These are phyloP conservation scores for Tychaedon coryphoeus DNA, from an alignment of 2,113 vertebrate species.

Conservation along the genomic window DNA sequence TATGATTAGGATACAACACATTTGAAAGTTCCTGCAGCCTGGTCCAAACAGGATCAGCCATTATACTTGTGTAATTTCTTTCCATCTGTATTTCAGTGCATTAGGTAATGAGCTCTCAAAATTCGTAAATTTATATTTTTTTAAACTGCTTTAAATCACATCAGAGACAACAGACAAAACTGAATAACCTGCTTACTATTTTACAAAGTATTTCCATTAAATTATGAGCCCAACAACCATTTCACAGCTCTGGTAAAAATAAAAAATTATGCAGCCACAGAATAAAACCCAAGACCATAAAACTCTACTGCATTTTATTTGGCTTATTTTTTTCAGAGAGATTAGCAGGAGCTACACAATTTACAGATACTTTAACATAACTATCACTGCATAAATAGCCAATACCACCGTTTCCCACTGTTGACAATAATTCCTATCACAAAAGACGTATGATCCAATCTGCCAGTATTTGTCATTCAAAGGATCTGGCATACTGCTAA, in stretches of 20 bases:
- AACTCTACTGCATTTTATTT: background rate
- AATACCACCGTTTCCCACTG: background rate
- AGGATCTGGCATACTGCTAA: background rate
- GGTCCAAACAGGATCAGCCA: background rate
- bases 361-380: slow-evolving; percentile 21
- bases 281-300: slow-evolving; percentile 18
- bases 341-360: background rate
- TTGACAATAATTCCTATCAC: background rate
- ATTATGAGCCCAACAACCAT: slow-evolving; percentile 2
- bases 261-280: background rate
- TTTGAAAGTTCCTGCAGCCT: background rate
- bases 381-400: background rate
- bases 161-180: background rate
- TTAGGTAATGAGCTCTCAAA: slow-evolving; percentile 37
- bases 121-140: slow-evolving; percentile 5
- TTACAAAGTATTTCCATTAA: slow-evolving; percentile 44
- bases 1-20: background rate
- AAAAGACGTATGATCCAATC: background rate
- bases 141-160: slow-evolving; percentile 33
- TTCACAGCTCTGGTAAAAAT: slow-evolving; percentile 2
- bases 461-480: background rate
- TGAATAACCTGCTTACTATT: background rate
- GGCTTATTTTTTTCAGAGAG: background rate
- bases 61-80: background rate
- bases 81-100: slow-evolving; percentile 20